Evolutionary conservation across 2,113 vertebrate species (phyloP).

Genomic region (human (Homo sapiens)): DNA sequence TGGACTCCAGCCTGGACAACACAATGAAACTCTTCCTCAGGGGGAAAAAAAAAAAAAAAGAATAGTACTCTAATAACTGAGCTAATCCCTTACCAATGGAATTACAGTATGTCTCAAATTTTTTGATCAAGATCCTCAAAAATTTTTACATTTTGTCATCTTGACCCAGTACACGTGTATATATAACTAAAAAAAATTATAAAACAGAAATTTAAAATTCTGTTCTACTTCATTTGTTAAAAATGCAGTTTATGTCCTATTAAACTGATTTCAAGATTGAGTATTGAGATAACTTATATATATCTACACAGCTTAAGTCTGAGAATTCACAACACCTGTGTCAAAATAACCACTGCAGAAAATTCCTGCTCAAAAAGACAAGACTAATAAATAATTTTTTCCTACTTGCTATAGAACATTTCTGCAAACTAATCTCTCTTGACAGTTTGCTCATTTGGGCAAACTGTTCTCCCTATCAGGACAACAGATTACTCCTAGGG

Average conservation of each 20-base stretch:
- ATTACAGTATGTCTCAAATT: neutral
- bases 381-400: slow-evolving; percentile 23
- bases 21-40: too few relatives aligned
- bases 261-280: neutral
- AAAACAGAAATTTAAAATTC: slow-evolving; percentile 11
- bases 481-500: neutral
- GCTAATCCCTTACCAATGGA: neutral
- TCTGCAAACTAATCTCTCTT: neutral
- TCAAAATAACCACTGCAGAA: slow-evolving; percentile 1
- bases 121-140: slow-evolving; percentile 1
- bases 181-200: neutral
- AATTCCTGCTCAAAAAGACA: slow-evolving; percentile 14
- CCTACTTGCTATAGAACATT: neutral
- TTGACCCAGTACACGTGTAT: neutral
- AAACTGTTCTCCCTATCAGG: neutral
- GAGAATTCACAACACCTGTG: neutral
- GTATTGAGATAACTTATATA: neutral
- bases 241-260: neutral
- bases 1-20: too few relatives aligned
- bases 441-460: neutral
- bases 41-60: neutral
- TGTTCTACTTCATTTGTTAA: slow-evolving; percentile 19
- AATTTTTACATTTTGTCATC: neutral
- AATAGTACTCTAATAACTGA: neutral
- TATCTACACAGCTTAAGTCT: neutral